Evolutionary conservation across 2,113 vertebrate genomes (phyloP), one percentile per base, ranked within the genome.

Genomic region (Malurus alboscapulatus): DNA sequence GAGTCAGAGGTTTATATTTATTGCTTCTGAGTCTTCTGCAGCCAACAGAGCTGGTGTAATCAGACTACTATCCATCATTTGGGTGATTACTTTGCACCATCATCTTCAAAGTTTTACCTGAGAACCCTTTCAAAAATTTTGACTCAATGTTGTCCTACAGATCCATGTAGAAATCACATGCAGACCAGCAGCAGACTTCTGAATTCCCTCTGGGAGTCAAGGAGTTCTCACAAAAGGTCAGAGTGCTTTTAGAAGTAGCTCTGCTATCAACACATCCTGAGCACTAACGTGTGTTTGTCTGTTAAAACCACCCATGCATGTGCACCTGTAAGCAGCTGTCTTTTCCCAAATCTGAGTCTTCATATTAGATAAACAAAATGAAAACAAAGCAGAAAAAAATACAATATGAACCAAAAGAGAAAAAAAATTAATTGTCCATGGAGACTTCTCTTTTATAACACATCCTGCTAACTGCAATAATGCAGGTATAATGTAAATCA

Each of bases 221-320:
- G 51, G 44, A 12, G 16, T 48, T 61, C 12, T 17, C 24, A 14
- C 2, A 34, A 42, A 78, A 65, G 25, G 16, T 8, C 30, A 6
- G 12, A 51, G 50, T 34, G 14, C 1, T 59, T 57, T 63, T 30
- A 19, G 14, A 75, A 88, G 9, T 6, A 59, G 10, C 32, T 18
- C 40, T 54, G 29, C 40, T 40, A 44, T 34, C 54, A 47, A 32
- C 3, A 1, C 25, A 74, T 22, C 20, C 42, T 12, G 24, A 69
- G 20, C 29, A 26, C 3, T 38, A 30, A 26, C 0, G 0, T 17
- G 15, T 40, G 40, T 10, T 6, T 62, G 9, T 18, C 47, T 44
- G 6, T 10, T 84, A 42, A 47, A 27, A 53, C 12, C 29, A 73
- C 7, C 5, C 14, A 11, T 25, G 8, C 14, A 25, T 0, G 1